Evolutionary conservation across 2,113 vertebrate genomes (phyloP), one percentile per base, ranked within the genome.

Genomic region (Chaenocephalus aceratus): DNA sequence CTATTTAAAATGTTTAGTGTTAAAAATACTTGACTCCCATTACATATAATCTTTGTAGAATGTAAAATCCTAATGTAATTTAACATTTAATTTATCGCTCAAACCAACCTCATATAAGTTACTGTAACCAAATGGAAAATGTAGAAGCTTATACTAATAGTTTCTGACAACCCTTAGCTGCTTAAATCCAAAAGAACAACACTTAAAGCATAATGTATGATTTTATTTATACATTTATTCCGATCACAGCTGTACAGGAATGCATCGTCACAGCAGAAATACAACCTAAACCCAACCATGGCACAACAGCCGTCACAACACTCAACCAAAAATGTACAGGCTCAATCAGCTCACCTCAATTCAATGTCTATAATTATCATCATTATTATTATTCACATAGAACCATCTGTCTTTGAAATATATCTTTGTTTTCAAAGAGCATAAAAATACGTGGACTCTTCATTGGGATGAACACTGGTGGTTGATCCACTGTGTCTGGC

Each of bases 361-460:
- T 86, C 74, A 84, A 51, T 62, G 77, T 82, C 66, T 85, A 88
- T 54, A 81, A 72, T 68, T 75, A 78, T 82, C 51, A 44, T 75
- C 9, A 34, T 75, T 64, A 66, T 77, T 63, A 71, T 80, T 90
- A 91, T 92, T 92, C 90, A 91, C 84, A 89, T 84, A 91, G 76
- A 90, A 90, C 84, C 83, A 87, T 84, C 75, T 87, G 86, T 93
- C 83, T 91, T 80, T 91, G 80, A 91, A 91, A 94, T 92, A 90
- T 91, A 93, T 88, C 73, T 91, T 89, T 91, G 83, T 93, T 92
- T 89, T 91, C 75, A 90, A 90, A 92, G 83, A 92, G 91, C 90
- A 93, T 90, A 92, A 91, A 93, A 94, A 94, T 94, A 92, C 89
- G 85, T 90, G 65, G 84, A 89, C 87, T 93, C 84, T 91, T 91